phyloP scores from a whole-genome alignment of 2,888 invertebrate species.

The Iphiclides podalirius region DNA sequence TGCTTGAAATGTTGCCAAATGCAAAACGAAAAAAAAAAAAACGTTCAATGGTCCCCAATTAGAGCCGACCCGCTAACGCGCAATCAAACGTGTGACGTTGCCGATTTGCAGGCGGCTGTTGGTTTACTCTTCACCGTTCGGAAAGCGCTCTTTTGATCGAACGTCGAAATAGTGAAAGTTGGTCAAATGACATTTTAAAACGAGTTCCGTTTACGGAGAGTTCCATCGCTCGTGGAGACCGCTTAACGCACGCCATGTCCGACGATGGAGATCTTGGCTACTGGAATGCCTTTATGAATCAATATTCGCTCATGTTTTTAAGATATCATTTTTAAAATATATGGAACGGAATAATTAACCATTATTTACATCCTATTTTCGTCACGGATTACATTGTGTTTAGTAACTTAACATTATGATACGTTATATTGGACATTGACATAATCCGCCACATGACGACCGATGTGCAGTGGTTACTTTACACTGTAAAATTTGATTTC shows the following conservation, averaged over 20 bases:
- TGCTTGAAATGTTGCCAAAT: too few species aligned
- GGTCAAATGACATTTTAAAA: conserved; percentile 32
- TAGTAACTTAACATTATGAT: too few species aligned
- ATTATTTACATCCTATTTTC: too few species aligned
- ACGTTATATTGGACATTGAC: too few species aligned
- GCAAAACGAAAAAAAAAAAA: too few species aligned
- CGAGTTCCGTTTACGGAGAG: conserved; percentile 41
- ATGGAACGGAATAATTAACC: background rate
- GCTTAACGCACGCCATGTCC: conserved; percentile 10
- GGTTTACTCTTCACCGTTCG: background rate
- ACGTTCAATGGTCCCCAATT: conserved; percentile 4
- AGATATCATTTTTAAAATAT: background rate
- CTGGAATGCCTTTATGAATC: conserved; percentile 1
- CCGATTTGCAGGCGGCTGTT: conserved; percentile 9
- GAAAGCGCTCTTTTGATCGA: conserved; percentile 25
- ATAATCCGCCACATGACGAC: too few species aligned
- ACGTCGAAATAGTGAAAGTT: conserved; percentile 42
- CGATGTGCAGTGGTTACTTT: too few species aligned
- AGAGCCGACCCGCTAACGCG: conserved; percentile 11
- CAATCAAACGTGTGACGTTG: conserved; percentile 8
- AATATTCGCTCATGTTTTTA: background rate
- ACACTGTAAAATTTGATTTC: too few species aligned
- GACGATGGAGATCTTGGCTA: conserved; percentile 18
- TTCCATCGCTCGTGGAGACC: conserved; percentile 28
- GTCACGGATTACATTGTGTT: too few species aligned